These are phyloP conservation scores for Thysanoteuthis rhombus DNA, from an alignment of 2,888 invertebrate species.

Conservation along the genomic window DNA sequence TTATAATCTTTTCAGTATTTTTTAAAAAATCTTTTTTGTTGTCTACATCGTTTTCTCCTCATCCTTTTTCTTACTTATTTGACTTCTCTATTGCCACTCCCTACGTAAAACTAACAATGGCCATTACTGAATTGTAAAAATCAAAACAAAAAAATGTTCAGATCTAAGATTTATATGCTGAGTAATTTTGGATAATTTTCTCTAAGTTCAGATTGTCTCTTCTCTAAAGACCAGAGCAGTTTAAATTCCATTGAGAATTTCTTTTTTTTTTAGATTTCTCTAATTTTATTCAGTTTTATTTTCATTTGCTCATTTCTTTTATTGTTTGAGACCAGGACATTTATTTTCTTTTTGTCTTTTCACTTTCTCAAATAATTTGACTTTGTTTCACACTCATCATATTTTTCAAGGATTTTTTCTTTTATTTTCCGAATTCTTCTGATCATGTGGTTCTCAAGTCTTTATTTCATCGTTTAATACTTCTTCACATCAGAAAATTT, in stretches of 20 bases:
- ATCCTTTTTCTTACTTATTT: not conserved
- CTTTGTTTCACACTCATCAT: not conserved
- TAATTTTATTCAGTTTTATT: not conserved
- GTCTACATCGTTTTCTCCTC: not conserved
- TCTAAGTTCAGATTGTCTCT: not conserved
- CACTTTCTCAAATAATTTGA: not conserved
- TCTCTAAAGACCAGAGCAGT: not conserved
- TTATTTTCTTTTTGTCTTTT: not conserved
- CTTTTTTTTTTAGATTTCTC: not conserved
- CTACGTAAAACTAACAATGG: not conserved
- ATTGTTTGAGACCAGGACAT: not conserved
- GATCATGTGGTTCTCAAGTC: not conserved
- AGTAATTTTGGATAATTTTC: not conserved
- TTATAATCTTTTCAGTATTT: too few relatives aligned
- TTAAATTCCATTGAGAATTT: not conserved
- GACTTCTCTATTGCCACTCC: not conserved
- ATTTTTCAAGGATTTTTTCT: not conserved
- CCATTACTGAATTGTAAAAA: not conserved
- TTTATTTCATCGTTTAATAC: not conserved
- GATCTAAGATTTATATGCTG: not conserved
- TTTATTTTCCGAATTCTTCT: not conserved
- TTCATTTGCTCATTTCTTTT: not conserved
- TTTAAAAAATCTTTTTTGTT: not conserved
- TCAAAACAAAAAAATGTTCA: not conserved
- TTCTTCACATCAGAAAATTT: not conserved